These are phyloP conservation scores for Todiramphus chloris DNA, from an alignment of 2,113 vertebrate species.

Conservation along the genomic window DNA sequence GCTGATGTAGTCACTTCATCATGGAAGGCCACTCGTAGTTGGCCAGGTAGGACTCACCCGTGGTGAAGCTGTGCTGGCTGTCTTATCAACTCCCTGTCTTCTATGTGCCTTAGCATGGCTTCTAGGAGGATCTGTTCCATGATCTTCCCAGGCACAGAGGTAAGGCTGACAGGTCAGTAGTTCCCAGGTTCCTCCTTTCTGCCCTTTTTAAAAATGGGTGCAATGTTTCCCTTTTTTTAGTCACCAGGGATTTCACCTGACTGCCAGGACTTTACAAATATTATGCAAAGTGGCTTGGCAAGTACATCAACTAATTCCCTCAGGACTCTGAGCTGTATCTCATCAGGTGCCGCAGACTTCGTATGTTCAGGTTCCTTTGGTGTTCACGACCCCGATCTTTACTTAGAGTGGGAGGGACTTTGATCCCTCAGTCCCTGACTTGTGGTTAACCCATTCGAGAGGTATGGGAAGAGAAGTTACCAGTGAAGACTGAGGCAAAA, in stretches of 20 bases:
- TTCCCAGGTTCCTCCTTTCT: not conserved
- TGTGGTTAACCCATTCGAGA: not conserved
- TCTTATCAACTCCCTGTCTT: not conserved
- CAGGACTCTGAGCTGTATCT: not conserved
- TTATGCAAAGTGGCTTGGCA: not conserved
- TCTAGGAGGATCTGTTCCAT: not conserved
- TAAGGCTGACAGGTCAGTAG: not conserved
- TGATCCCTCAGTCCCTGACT: not conserved
- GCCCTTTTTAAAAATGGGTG: not conserved
- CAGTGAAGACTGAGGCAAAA: not conserved
- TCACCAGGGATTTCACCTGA: not conserved
- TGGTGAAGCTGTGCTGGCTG: not conserved
- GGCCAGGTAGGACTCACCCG: not conserved
- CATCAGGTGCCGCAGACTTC: not conserved
- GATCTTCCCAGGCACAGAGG: not conserved
- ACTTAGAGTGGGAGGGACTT: not conserved
- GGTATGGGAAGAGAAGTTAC: not conserved
- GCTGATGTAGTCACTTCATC: no score
- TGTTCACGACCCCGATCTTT: not conserved
- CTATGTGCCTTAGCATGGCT: not conserved
- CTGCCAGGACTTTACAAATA: not conserved
- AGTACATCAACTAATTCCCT: not conserved
- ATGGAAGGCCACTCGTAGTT: not conserved
- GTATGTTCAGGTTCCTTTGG: not conserved
- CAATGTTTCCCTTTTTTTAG: not conserved